phyloP scores from a whole-genome alignment of 2,888 invertebrate species.

The Sisyra nigra region DNA sequence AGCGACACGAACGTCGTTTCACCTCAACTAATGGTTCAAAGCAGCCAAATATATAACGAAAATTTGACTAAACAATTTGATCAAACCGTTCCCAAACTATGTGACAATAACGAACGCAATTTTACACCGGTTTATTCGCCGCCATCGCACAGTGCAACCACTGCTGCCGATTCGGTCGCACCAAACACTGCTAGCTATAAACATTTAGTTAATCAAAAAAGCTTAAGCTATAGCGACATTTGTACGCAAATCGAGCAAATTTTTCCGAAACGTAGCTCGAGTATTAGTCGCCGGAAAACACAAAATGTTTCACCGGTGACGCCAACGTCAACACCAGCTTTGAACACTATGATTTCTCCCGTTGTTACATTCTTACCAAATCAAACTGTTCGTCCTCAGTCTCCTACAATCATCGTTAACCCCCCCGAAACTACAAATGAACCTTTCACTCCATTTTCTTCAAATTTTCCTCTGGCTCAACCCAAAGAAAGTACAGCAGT shows the following conservation, averaged over 20 bases:
- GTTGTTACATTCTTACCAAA: not conserved
- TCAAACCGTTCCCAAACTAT: too few species aligned
- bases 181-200: too few species aligned
- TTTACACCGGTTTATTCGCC: too few species aligned
- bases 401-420: conserved; percentile 21
- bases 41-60: too few species aligned
- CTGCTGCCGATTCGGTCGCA: too few species aligned
- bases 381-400: conserved; percentile 13
- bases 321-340: not conserved
- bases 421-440: conserved; percentile 15
- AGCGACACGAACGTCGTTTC: too few species aligned
- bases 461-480: not conserved
- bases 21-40: too few species aligned
- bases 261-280: conserved; percentile 3
- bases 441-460: not conserved
- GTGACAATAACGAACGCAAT: too few species aligned
- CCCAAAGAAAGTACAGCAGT: not conserved
- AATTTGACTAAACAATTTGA: too few species aligned
- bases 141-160: too few species aligned
- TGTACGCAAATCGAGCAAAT: conserved; percentile 8
- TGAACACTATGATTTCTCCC: not conserved
- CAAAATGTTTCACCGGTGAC: not conserved
- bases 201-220: conserved; percentile 1
- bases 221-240: conserved; percentile 5
- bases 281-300: not conserved